Evolutionary conservation across 2,888 invertebrate species (phyloP).

Genomic region (Cataglyphis cursor): DNA sequence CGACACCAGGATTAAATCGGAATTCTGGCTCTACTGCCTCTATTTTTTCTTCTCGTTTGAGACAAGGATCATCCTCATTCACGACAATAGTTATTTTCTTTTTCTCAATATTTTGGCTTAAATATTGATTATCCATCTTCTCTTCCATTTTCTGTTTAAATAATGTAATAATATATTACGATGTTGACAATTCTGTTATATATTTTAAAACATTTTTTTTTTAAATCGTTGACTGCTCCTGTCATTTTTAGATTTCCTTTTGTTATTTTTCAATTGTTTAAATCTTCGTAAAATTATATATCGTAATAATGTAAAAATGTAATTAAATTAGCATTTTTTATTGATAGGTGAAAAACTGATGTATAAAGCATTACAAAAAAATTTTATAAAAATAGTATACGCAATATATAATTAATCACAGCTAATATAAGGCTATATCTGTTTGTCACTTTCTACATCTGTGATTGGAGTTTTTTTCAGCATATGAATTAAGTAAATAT

Average conservation of each 20-base stretch:
- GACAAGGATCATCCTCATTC: slow-evolving; percentile 77
- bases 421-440: slow-evolving; percentile 31
- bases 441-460: slow-evolving; percentile 16
- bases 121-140: neutral
- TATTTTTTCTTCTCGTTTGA: slow-evolving; percentile 30
- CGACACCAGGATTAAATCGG: neutral
- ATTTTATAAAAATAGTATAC: slow-evolving; percentile 31
- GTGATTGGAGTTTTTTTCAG: slow-evolving; percentile 13
- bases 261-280: slow-evolving; percentile 28
- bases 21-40: neutral
- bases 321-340: slow-evolving; percentile 32
- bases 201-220: neutral
- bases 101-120: too few species aligned
- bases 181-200: neutral
- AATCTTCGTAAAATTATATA: slow-evolving; percentile 5
- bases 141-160: slow-evolving; percentile 19
- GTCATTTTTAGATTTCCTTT: slow-evolving; percentile 10
- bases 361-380: slow-evolving; percentile 42
- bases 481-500: slow-evolving; percentile 15
- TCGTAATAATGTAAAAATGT: neutral
- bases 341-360: slow-evolving; percentile 3
- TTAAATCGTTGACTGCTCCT: neutral
- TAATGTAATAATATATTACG: neutral
- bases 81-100: slow-evolving; percentile 63
- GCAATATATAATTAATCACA: slow-evolving; percentile 39